Conservation (phyloP, 2,888 invertebrate species). For the Argyresthia goedartella region DNA sequence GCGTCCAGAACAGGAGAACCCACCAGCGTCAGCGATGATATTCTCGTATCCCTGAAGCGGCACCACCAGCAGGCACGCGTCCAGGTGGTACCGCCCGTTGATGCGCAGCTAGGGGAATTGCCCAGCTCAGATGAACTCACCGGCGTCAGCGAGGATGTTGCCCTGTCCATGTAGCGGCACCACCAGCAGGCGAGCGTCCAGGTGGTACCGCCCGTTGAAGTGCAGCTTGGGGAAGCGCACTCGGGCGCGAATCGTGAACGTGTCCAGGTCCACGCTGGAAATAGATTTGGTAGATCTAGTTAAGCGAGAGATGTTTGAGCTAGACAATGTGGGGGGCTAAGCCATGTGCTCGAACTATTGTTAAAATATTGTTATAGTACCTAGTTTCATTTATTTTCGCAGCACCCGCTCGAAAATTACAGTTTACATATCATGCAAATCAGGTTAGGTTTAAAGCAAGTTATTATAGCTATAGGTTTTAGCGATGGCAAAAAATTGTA, state of each 20-base stretch:
- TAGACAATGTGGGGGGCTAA: no score
- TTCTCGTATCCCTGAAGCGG: conserved; percentile 72
- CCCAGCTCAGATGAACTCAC: conserved; percentile 30
- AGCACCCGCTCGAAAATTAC: no score
- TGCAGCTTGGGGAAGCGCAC: conserved; percentile 66
- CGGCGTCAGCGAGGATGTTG: conserved; percentile 67
- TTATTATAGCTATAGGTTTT: no score
- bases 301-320: background rate
- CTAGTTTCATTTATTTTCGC: no score
- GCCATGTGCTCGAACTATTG: no score
- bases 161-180: conserved; percentile 73
- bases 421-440: no score
- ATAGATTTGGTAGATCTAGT: background rate
- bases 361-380: no score
- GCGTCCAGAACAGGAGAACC: conserved; percentile 16
- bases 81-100: conserved; percentile 69
- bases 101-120: no score
- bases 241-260: conserved; percentile 50
- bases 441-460: no score
- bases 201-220: conserved; percentile 69
- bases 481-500: no score
- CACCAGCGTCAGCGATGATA: conserved; percentile 69
- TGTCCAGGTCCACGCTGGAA: conserved; percentile 63
- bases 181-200: conserved; percentile 68
- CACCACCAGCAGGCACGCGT: conserved; percentile 66